Evolutionary conservation across 1,140 invertebrate species (phyloP), one percentile per base, ranked within the genome.

Genomic region (Ephestia elutella): DNA sequence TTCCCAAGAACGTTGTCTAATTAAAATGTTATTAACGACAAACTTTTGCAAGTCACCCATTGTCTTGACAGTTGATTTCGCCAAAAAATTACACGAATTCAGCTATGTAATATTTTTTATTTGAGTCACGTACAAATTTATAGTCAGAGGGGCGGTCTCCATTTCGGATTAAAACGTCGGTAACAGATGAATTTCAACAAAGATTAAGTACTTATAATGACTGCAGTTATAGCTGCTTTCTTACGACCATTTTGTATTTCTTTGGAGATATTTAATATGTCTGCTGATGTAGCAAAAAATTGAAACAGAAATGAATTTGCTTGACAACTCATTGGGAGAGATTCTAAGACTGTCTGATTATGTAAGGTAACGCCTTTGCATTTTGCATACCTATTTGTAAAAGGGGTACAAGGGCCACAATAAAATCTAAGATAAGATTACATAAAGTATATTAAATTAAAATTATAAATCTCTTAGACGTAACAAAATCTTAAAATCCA

Each of bases 81-180:
- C 30, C 55, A 61, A 57, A 64, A 70, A 67, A 59, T 60, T 65
- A 44, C 64, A 58, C 32, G 55, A 63, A 66, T 68, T 49, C 61
- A 59, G 65, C 68, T 57, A 54, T 62, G 18, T 48, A 51, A 60
- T 67, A 69, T 69, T 71, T 71, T 75, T 70, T 25, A 81, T 82
- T 82, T 75, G 55, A 58, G 62, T 80, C 80, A 82, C 80, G 78
- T 81, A 67, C 60, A 57, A 68, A 65, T 80, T 78, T 75, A 76
- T 76, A 78, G 75, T 70, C 71, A 66, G 59, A 63, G 69, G 65
- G 65, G 66, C 68, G 62, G 65, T 59, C 71, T 71, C 67, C 68
- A 70, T 78, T 76, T 66, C 67, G 67, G 70, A 79, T 82, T 82
- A 82, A 82, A 80, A 79, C 57, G 78, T 80, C 78, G 75, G 67